Conservation (phyloP, 1,140 invertebrate genomes). For the Caenorhabditis brenneri region DNA sequence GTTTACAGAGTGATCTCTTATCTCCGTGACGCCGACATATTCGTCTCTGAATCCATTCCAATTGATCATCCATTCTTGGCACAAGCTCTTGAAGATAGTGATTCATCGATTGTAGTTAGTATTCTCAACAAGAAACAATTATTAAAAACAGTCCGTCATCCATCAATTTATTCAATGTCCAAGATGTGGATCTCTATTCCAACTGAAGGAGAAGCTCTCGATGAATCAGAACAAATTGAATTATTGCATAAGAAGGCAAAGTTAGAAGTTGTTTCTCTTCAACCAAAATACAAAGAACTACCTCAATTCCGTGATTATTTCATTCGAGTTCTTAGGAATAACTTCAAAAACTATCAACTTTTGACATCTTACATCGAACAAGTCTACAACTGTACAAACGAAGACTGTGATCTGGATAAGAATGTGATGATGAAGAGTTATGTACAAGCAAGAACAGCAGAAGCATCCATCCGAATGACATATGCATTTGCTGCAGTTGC, state of each 20-base stretch:
- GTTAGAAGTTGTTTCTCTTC: constrained; percentile 51
- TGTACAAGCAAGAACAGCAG: constrained; percentile 54
- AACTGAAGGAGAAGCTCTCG: constrained; percentile 56
- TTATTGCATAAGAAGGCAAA: constrained; percentile 46
- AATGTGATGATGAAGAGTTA: constrained; percentile 48
- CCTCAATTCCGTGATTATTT: constrained; percentile 66
- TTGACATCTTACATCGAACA: constrained; percentile 64
- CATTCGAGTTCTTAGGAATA: constrained; percentile 63
- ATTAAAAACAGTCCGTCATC: constrained; percentile 9
- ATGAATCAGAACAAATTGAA: constrained; percentile 49
- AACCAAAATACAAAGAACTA: constrained; percentile 58
- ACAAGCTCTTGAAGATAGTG: constrained; percentile 54
- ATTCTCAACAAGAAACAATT: constrained; percentile 57
- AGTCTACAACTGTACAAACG: constrained; percentile 45
- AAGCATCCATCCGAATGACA: constrained; percentile 60
- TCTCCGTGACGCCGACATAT: constrained; percentile 54
- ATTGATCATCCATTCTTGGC: constrained; percentile 58
- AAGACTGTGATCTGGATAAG: constrained; percentile 48
- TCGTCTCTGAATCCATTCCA: constrained; percentile 60
- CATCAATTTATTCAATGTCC: constrained; percentile 46
- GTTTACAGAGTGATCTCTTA: constrained; percentile 50
- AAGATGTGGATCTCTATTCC: constrained; percentile 59
- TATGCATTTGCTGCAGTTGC: constrained; percentile 65
- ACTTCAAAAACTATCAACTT: constrained; percentile 67
- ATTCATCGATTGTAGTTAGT: constrained; percentile 61